Conservation (phyloP, 2,888 invertebrate species). For the Agrotis puta region DNA sequence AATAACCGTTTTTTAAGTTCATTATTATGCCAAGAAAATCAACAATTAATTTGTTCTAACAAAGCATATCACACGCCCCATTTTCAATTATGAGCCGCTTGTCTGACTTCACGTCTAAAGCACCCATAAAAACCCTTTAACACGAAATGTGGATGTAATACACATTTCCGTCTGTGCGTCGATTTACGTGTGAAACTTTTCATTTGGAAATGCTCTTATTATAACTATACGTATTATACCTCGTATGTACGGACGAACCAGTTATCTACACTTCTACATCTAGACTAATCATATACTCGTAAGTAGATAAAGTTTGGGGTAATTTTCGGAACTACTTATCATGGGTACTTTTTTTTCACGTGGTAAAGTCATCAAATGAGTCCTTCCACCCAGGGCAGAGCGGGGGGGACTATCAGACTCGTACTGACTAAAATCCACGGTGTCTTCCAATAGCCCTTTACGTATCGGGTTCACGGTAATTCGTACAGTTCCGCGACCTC, state of each 20-base stretch:
- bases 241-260: background rate
- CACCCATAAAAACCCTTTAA: constrained; percentile 8
- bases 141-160: constrained; percentile 22
- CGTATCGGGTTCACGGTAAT: too few relatives aligned
- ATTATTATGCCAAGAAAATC: constrained; percentile 2
- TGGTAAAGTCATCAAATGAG: too few relatives aligned
- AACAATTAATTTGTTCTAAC: background rate
- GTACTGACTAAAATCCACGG: too few relatives aligned
- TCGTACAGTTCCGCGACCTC: too few relatives aligned
- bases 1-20: background rate
- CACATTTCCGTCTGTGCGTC: constrained; percentile 25
- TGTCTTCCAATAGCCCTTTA: too few relatives aligned
- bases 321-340: too few relatives aligned
- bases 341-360: too few relatives aligned
- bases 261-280: background rate
- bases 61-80: background rate
- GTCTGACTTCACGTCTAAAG: constrained; percentile 32
- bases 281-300: too few relatives aligned
- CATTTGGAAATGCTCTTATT: constrained; percentile 6
- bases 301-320: too few relatives aligned
- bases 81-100: constrained; percentile 21
- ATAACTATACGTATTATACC: too few relatives aligned
- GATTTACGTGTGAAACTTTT: constrained; percentile 9
- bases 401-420: too few relatives aligned
- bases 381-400: too few relatives aligned